Evolutionary conservation across 2,113 vertebrate genomes (phyloP).

Genomic region (Odocoileus hemionus): DNA sequence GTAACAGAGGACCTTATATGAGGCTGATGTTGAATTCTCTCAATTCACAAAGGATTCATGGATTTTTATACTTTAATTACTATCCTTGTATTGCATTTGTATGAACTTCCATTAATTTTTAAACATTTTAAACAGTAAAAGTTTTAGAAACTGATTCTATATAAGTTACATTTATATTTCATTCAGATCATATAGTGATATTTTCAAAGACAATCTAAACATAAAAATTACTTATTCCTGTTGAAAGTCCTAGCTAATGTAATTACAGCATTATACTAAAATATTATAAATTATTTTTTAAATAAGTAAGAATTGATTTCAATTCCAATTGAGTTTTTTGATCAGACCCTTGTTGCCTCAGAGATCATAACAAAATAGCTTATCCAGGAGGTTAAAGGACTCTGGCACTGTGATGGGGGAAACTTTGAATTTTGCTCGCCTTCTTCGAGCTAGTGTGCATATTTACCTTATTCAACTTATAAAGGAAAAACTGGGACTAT

Average conservation of each 20-base stretch:
- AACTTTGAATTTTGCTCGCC: not conserved
- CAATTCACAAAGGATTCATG: not conserved
- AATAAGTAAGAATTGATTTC: not conserved
- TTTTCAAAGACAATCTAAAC: not conserved
- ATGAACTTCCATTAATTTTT: not conserved
- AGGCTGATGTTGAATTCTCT: constrained; percentile 34
- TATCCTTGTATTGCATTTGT: not conserved
- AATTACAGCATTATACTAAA: not conserved
- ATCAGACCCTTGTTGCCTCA: not conserved
- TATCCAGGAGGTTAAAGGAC: not conserved
- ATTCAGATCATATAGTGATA: not conserved
- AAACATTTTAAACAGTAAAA: not conserved
- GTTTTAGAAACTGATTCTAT: not conserved
- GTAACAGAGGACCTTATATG: constrained; percentile 49
- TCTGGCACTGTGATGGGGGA: not conserved
- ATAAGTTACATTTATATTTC: not conserved
- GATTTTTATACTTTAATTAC: not conserved
- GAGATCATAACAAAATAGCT: not conserved
- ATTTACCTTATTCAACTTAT: constrained; percentile 8
- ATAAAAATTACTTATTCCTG: not conserved
- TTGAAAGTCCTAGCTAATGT: not conserved
- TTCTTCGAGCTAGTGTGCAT: not conserved
- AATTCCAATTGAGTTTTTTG: not conserved
- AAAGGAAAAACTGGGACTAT: not conserved
- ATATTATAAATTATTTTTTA: not conserved